Conservation (phyloP, 2,888 invertebrate species). For the Dryadula phaetusa region DNA sequence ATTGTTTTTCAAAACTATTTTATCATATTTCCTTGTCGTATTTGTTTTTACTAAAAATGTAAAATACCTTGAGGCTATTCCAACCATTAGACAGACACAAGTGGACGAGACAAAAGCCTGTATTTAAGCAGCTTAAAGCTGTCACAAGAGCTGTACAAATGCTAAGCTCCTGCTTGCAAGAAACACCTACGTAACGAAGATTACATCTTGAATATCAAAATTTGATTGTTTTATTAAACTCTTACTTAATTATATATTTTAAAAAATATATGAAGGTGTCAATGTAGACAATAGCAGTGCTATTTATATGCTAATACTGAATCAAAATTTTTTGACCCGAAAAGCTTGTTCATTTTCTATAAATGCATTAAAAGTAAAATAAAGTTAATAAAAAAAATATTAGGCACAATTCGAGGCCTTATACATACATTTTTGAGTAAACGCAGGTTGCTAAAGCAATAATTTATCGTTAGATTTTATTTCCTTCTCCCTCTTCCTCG, state of each 20-base stretch:
- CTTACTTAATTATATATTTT: not conserved
- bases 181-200: conserved; percentile 20
- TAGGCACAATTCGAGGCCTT: no score
- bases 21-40: not conserved
- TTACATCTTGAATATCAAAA: conserved; percentile 18
- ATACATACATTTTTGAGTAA: no score
- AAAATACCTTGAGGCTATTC: conserved; percentile 22
- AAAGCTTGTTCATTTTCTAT: no score
- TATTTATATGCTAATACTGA: no score
- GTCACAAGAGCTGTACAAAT: conserved; percentile 38
- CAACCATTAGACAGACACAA: conserved; percentile 32
- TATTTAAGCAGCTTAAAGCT: conserved; percentile 31
- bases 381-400: no score
- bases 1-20: not conserved
- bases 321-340: no score
- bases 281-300: no score
- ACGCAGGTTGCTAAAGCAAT: no score
- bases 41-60: conserved; percentile 13
- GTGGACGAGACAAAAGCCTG: conserved; percentile 27
- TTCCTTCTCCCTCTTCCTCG: no score
- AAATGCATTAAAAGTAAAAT: no score
- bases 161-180: conserved; percentile 43
- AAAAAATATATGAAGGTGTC: no score
- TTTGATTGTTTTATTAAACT: not conserved
- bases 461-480: no score